Evolutionary conservation across 2,797 vertebrate genomes (phyloP), one percentile per base, ranked within the genome.

Genomic region (Phoxinus dragarum): DNA sequence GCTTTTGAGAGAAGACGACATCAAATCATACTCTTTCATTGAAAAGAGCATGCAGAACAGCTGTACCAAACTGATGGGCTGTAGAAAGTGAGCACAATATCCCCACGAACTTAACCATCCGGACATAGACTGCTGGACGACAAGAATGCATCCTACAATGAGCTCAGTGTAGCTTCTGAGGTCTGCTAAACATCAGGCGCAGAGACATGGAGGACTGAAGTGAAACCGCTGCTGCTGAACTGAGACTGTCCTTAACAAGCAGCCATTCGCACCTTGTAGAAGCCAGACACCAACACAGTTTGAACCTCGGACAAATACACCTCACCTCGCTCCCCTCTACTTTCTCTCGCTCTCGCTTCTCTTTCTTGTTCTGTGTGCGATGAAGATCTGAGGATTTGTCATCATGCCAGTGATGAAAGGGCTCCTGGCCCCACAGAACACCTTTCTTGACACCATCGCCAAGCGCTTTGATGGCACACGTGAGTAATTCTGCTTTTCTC

Each of bases 331-430:
- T 86, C 23, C 6, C 77, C 42, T 72, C 36, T 56, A 17, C 56
- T 75, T 68, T 78, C 44, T 47, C 76, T 2, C 31, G 56, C 27
- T 67, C 54, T 54, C 10, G 4, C 49, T 54, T 68, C 38, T 69
- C 61, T 36, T 19, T 38, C 85, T 85, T 85, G 77, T 88, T 86
- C 84, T 84, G 83, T 75, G n/a, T 73, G 12, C 59, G 14, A 16
- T 72, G 59, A 64, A 80, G 68, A 64, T 77, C 36, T 74, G 76
- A 85, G 75, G 83, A 71, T 69, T 31, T 17, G 72, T 6, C 84
- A 92, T 90, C 86, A 98, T 97, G 96, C 97, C 97, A 74, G 95
- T 97, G 89, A 98, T 98, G 97, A 96, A 97, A 92, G 97, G 97
- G 80, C 96, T 98, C 85, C 94, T 98, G n/a, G 97, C 97, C 27